Evolutionary conservation across 1,140 invertebrate species (phyloP), one percentile per base, ranked within the genome.

Genomic region (Cecropterus lyciades): DNA sequence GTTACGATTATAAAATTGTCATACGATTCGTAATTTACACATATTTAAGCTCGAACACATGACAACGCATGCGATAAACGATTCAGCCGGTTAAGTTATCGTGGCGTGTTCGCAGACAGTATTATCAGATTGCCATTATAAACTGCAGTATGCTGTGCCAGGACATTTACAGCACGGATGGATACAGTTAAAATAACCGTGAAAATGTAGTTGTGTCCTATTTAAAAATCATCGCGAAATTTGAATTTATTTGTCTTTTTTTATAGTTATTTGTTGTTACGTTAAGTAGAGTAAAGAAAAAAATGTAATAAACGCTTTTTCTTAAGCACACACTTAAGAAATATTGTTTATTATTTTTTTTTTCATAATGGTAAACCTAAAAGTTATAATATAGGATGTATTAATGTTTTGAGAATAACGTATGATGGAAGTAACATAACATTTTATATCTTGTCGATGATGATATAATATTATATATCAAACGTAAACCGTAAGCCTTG

Each of bases 41-140:
- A 55, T n/a, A 56, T 43, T 56, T 11, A 37, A 11, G 7, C 4
- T 24, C 6, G n/a, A 59, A 59, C 20, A 57, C 13, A 59, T 59
- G 56, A 43, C 55, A 46, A 57, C 20, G 42, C 55, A 30, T 27
- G 55, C 55, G 42, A 57, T 57, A 56, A 56, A 24, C 53, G 40
- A 45, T 45, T 27, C 40, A 24, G 30, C 45, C 16, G 45, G 45
- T 51, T 63, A 63, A 51, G 59, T 52, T 52, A 57, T 65, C 48
- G 68, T 79, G 30, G 72, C 75, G 70, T 73, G 75, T 55, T 69
- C 45, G 51, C 65, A 70, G 70, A 78, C 75, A 73, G 70, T 78
- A 75, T 73, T 52, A 60, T 75, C 55, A 65, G 70, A 70, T 59
- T 62, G 59, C 48, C 52, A 64, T 75, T 70, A 68, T 67, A 70